Conservation (phyloP, 2,888 invertebrate genomes). For the Rhopalosiphum nymphaeae region DNA sequence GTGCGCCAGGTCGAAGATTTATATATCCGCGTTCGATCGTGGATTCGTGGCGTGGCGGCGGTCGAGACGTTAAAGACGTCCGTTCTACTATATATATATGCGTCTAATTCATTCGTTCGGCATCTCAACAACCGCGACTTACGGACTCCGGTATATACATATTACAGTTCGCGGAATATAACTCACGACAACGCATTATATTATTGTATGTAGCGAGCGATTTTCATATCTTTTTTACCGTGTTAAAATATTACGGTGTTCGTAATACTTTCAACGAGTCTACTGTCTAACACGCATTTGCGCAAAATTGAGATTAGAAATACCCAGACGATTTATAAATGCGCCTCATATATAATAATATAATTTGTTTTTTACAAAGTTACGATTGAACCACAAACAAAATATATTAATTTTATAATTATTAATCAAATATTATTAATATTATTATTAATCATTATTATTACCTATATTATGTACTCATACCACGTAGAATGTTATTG, state of each 20-base stretch:
- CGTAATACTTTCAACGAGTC: neutral
- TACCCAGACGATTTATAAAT: neutral
- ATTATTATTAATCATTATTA: too few species aligned
- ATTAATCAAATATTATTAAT: too few species aligned
- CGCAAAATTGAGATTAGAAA: neutral
- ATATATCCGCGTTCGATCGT: neutral
- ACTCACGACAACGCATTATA: neutral
- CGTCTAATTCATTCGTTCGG: neutral
- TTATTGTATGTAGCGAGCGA: neutral
- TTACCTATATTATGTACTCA: too few species aligned
- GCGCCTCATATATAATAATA: neutral
- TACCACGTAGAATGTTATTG: too few species aligned
- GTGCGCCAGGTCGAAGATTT: constrained; percentile 25
- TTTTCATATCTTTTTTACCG: neutral
- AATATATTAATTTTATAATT: too few species aligned
- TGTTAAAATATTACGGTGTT: neutral
- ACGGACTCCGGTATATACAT: neutral
- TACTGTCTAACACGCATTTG: neutral
- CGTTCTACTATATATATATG: neutral
- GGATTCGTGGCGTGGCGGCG: neutral
- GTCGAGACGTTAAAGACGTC: constrained; percentile 1
- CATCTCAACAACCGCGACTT: neutral
- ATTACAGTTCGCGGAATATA: neutral
- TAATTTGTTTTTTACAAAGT: neutral
- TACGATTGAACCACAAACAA: neutral